Conservation (phyloP, 2,797 vertebrate genomes). For the Garrulus glandarius region DNA sequence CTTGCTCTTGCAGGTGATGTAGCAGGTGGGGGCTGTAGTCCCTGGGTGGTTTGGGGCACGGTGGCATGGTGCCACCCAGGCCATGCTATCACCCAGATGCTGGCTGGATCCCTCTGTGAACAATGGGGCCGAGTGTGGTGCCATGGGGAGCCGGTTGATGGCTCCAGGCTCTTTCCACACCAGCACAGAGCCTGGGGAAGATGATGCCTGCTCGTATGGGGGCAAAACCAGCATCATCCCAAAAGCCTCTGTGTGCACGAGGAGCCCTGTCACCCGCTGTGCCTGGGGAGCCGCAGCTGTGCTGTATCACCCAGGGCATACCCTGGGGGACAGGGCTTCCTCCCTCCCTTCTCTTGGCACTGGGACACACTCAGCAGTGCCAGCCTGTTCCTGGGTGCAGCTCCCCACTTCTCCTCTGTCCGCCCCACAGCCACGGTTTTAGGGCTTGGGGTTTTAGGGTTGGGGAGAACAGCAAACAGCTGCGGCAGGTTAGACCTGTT, state of each 20-base stretch:
- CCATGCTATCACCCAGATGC: neutral
- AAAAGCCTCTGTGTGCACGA: neutral
- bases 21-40: neutral
- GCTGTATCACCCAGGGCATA: fast-evolving
- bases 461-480: neutral
- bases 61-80: fast-evolving
- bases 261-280: fast-evolving
- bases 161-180: neutral
- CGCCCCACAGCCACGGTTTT: neutral
- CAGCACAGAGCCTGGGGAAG: neutral
- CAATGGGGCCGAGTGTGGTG: fast-evolving
- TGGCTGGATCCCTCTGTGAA: neutral
- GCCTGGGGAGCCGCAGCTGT: fast-evolving
- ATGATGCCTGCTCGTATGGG: neutral
- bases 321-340: neutral
- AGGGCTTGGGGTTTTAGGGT: neutral
- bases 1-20: neutral
- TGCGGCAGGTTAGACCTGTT: neutral
- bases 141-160: fast-evolving
- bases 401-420: neutral
- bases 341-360: neutral
- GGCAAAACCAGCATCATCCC: neutral
- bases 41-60: neutral
- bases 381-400: neutral
- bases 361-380: neutral